Base-by-base conservation (phyloP, 2,113 vertebrate species). In the Microtus oregoni region DNA sequence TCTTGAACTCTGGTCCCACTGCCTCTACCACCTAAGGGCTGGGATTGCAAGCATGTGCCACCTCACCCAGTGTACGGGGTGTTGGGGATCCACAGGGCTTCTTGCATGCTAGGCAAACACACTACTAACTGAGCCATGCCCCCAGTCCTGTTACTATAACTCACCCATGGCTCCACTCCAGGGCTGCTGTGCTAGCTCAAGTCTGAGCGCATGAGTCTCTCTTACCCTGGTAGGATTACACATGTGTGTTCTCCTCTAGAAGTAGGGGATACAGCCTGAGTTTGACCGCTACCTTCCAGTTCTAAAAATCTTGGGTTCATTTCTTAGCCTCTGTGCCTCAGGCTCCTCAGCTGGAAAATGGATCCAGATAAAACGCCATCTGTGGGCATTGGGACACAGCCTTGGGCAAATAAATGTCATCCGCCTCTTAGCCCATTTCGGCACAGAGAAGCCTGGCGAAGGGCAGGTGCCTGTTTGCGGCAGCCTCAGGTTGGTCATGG, bases 251-350 rank as follows among this genome's bases (percentile, higher is more conserved):
- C 90, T 47, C 38, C 72, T 22, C 10, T 1, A 35, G 41, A 38
- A 72, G 28, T 3, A 52, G 82, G 58, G 41, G 13, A 9, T 44
- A 7, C 90, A 73, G 67, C 75, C 86, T 5, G 11, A 52, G 35
- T 38, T 47, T 15, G 7, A 47, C 50, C 4, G 26, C 47, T 11
- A 24, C 63, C 61, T 83, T 7, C n/a, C 26, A 22, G 50, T 86
- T 70, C 4, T 11, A 14, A 8, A 85, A 35, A 47, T 13, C 41
- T 77, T 44, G 7, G 52, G 10, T 44, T 77, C 28, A 65, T 67
- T 87, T 89, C 90, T 92, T 70, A 82, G 63, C 68, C 55, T 78
- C 82, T 22, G 32, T 67, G 82, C 68, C 73, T 96, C 78, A 11
- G 83, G 86, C 52, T 94, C 28, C 24, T 58, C 82, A 41, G 55